Evolutionary conservation across 2,888 invertebrate species (phyloP), one percentile per base, ranked within the genome.

Genomic region (Dascillus cervinus): DNA sequence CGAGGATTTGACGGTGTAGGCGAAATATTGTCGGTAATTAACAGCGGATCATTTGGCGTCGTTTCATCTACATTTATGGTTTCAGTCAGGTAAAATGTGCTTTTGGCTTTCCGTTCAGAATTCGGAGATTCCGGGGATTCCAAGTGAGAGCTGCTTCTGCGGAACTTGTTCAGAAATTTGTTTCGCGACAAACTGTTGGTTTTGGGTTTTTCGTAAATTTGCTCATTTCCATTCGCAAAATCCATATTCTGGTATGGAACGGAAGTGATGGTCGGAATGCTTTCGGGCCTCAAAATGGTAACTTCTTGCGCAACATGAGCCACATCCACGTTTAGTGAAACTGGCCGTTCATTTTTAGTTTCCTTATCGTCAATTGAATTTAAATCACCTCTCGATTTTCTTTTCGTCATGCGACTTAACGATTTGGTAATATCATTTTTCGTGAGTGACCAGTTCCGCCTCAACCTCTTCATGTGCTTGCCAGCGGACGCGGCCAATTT

Each of bases 71-170:
- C 69, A 47, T 79, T 76, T 47, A 75, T 73, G 0, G 77, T 72
- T 43, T 80, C 77, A 26, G 79, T 79, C 46, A 82, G 59, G 52
- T 83, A 83, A 58, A 83, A 83, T 0, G 80, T 82, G 26, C 82
- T 82, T 42, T 77, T 75, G 1, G 77, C 50, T 43, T 57, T 57
- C 24, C 42, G 47, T 36, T 34, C 46, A 17, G 54, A 39, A 41
- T 41, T 52, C 21, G 69, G 69, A 0, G 71, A 71, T 21, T 71
- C 63, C n/a, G 72, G 71, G 2, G 56, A 49, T 24, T 71, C 69
- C 12, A 70, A 66, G 39, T 73, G 72, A 10, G 71, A 64, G 2
- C 72, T 71, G 22, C 75, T 73, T 33, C 79, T 65, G 25, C 77
- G 67, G 49, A 81, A 74, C 39, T 78, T 70, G 1, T 76, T 75